phyloP scores from a whole-genome alignment of 2,888 invertebrate genomes.

The Amblyteles armatorius region DNA sequence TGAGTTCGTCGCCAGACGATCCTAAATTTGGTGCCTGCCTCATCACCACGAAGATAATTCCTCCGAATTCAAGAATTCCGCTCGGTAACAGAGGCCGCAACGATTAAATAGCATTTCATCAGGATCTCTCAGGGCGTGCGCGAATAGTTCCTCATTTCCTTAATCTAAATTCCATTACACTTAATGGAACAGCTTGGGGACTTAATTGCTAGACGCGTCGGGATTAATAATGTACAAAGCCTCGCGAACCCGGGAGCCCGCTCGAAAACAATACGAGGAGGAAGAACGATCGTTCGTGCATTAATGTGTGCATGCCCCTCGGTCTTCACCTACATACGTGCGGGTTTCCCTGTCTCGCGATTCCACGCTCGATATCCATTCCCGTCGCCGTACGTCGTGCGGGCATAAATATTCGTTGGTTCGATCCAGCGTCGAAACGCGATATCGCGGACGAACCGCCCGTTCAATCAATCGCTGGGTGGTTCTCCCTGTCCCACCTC shows the following conservation, averaged over 20 bases:
- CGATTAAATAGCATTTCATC: slow-evolving; percentile 43
- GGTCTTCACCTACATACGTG: neutral
- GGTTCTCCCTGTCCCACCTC: neutral
- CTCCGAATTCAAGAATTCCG: slow-evolving; percentile 8
- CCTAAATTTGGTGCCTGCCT: slow-evolving; percentile 4
- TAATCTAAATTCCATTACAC: slow-evolving; percentile 67
- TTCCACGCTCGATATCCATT: slow-evolving; percentile 7
- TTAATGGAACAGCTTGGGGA: slow-evolving; percentile 61
- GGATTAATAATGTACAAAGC: slow-evolving; percentile 59
- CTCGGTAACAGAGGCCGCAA: neutral
- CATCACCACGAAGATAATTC: neutral
- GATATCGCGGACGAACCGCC: slow-evolving; percentile 17
- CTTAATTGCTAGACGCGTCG: slow-evolving; percentile 60
- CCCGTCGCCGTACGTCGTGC: neutral
- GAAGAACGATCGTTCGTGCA: slow-evolving; percentile 13
- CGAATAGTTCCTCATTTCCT: slow-evolving; percentile 61
- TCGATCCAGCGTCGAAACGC: slow-evolving; percentile 45
- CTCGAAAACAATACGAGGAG: slow-evolving; percentile 48
- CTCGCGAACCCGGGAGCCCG: slow-evolving; percentile 23
- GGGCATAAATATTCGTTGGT: slow-evolving; percentile 35
- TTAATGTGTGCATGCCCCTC: neutral
- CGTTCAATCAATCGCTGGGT: slow-evolving; percentile 49
- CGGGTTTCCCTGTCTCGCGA: neutral
- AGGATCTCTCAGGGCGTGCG: slow-evolving; percentile 17
- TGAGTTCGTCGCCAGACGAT: neutral